Evolutionary conservation across 2,797 vertebrate genomes (phyloP).

Genomic region (Vultur gryphus): DNA sequence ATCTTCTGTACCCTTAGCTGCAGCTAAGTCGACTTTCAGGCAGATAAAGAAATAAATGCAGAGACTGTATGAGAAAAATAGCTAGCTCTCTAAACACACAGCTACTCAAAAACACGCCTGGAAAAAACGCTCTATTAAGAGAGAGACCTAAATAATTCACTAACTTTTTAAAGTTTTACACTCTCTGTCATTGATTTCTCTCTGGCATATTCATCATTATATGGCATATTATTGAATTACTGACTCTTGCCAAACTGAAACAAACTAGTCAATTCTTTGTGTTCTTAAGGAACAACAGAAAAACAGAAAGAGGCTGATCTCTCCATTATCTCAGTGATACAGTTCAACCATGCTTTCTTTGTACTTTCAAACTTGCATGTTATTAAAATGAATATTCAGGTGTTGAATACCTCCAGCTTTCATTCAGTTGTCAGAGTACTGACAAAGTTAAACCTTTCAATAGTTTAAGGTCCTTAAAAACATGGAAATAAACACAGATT

Average conservation of each 20-base stretch:
- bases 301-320: not conserved
- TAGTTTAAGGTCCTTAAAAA: not conserved
- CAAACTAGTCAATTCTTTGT: not conserved
- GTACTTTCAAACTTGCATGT: not conserved
- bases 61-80: not conserved
- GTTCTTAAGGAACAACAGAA: not conserved
- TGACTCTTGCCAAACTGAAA: not conserved
- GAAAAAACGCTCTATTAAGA: slow-evolving; percentile 1
- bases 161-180: slow-evolving; percentile 14
- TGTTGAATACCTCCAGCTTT: not conserved
- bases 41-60: not conserved
- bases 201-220: not conserved
- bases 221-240: slow-evolving; percentile 8
- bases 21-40: not conserved
- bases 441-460: not conserved
- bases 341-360: not conserved
- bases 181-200: slow-evolving; percentile 23
- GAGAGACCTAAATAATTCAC: slow-evolving; percentile 19
- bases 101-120: not conserved
- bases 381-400: not conserved
- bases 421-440: not conserved
- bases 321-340: not conserved
- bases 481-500: not conserved
- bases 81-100: not conserved
- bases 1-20: not conserved